Base-by-base conservation (phyloP, 1,140 invertebrate species). In the Drosophila repletoides region DNA sequence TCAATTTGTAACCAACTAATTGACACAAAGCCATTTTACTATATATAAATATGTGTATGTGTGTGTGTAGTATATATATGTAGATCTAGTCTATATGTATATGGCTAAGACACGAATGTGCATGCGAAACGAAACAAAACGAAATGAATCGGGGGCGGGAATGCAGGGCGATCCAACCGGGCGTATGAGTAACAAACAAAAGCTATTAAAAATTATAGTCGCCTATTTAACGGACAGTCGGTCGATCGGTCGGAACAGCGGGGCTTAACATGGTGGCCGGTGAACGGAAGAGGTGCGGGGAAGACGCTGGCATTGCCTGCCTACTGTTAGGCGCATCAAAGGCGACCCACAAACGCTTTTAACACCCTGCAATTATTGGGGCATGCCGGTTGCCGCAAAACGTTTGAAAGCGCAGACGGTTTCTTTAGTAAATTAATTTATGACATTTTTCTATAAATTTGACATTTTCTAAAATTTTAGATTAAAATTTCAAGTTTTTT, bases 1-100 rank as follows among this genome's bases (percentile, higher is more conserved):
- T 84, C 65, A 71, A 84, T 67, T 75, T 65, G 45, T 72, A 61
- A 67, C 79, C 79, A 74, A 84, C 83, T 60, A n/a, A 84, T 64
- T 79, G 61, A 36, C 79, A 67, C 79, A 74, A 84, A 84, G 70
- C 79, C 74, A 74, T 66, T 76, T 53, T 49, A 29, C 43, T 38
- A 48, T 24, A 51, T 33, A 38, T 40, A 59, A 26, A 19, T 26
- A 12, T 46, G 17, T 10, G 38, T 12, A 17, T 46, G 5, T 3
- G 24, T 12, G n/a, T 21, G 10, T 46, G 7, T 19, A 19, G n/a
- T 29, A 24, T 24, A 28, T 31, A 2, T 61, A 14, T 40, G 31
- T 22, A 19, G n/a, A n/a, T n/a, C n/a, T n/a, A n/a, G n/a, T n/a
- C 33, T 10, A 26, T 9, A 19, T 58, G n/a, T 24, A 65, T 65